Percentiles rank a stretch among this genome's conserved stretches.
phyloP scores from a whole-genome alignment of 2,888 invertebrate genomes.

The Athetis lepigone region DNA sequence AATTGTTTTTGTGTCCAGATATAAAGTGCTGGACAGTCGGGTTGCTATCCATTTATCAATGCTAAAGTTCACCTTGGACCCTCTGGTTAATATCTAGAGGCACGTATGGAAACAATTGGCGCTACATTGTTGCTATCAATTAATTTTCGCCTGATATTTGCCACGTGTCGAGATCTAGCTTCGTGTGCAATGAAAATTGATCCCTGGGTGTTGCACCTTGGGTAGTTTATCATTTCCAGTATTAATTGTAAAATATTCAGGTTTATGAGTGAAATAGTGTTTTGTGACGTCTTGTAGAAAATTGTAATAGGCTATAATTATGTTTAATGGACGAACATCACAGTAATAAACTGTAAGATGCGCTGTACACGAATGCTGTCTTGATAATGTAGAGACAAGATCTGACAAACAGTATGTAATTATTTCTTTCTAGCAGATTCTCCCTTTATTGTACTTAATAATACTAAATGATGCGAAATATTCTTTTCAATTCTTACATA shows the following conservation, averaged over 20 bases:
- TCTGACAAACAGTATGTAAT: not conserved
- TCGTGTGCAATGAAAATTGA: constrained; percentile 12
- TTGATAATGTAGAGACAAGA: not conserved
- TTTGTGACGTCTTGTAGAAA: not conserved
- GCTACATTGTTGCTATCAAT: constrained; percentile 52
- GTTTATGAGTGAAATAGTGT: not conserved
- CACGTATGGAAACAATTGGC: constrained; percentile 40
- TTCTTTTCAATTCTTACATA: constrained; percentile 11
- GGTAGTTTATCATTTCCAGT: constrained; percentile 5
- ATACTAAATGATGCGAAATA: constrained; percentile 5
- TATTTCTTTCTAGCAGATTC: no score
- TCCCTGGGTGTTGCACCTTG: constrained; percentile 10
- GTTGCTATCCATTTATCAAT: constrained; percentile 52
- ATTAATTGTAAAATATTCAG: constrained; percentile 1
- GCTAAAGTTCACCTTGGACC: constrained; percentile 48
- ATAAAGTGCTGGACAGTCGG: constrained; percentile 5
- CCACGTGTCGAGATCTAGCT: constrained; percentile 17
- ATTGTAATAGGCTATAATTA: not conserved
- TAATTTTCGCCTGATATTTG: constrained; percentile 23
- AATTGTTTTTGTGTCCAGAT: constrained; percentile 33
- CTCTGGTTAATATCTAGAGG: constrained; percentile 30
- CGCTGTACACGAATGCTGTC: not conserved
- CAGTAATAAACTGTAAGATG: not conserved
- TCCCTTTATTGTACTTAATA: no score
- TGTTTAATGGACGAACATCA: not conserved